Conservation (phyloP, 2,888 invertebrate species). For the Idaea biselata region DNA sequence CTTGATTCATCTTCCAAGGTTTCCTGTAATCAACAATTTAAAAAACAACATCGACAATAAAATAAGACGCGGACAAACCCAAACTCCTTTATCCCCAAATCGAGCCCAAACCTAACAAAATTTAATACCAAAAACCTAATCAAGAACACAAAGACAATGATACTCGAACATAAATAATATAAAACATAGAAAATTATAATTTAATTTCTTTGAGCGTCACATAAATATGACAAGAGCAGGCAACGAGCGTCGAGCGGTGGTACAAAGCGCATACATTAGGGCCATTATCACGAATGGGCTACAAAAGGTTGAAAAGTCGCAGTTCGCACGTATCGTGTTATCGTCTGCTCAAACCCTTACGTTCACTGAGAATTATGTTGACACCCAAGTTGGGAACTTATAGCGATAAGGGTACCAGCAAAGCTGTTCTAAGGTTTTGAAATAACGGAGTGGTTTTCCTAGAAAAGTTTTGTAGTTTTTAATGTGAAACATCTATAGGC, state of each 20-base stretch:
- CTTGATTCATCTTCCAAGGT: no score
- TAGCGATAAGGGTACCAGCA: conserved; percentile 19
- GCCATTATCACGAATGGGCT: conserved; percentile 69
- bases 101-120: background rate
- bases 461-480: no score
- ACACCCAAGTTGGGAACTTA: conserved; percentile 27
- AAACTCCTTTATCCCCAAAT: background rate
- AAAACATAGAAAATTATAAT: conserved; percentile 23
- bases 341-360: conserved; percentile 73
- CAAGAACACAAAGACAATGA: conserved; percentile 17
- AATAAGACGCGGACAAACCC: background rate
- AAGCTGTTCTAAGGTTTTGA: no score
- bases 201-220: conserved; percentile 39
- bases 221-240: conserved; percentile 68
- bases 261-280: conserved; percentile 70
- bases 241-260: conserved; percentile 64
- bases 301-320: conserved; percentile 79
- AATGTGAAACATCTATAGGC: no score
- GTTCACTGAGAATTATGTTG: conserved; percentile 57
- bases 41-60: no score
- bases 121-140: background rate
- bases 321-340: conserved; percentile 74
- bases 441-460: no score
- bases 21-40: no score
- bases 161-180: conserved; percentile 21